Evolutionary conservation across 2,888 invertebrate genomes (phyloP).

Genomic region (Aphelenchoides bicaudatus): DNA sequence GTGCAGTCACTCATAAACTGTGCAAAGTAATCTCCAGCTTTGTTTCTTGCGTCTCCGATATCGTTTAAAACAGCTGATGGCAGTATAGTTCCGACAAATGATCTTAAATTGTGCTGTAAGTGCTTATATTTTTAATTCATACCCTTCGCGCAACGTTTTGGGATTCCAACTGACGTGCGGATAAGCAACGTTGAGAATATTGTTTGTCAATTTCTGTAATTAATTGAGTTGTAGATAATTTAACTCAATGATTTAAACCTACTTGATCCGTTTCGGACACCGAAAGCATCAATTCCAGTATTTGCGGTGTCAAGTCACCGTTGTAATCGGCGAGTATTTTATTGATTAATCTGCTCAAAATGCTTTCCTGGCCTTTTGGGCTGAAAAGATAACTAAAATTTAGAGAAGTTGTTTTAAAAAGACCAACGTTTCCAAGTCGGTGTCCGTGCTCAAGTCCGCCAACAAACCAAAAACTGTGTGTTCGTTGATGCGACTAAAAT

Average conservation of each 20-base stretch:
- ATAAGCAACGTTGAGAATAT: background rate
- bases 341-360: too few relatives aligned
- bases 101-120: background rate
- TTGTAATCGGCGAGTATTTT: background rate
- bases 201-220: background rate
- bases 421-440: background rate
- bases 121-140: background rate
- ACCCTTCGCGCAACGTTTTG: background rate
- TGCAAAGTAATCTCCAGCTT: background rate
- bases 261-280: background rate
- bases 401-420: background rate
- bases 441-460: background rate
- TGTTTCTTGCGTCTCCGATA: conserved; percentile 4
- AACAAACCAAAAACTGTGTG: background rate
- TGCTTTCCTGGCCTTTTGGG: background rate
- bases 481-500: background rate
- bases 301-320: conserved; percentile 6
- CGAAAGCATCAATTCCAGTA: background rate
- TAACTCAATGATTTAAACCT: too few relatives aligned
- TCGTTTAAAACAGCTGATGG: background rate
- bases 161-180: conserved; percentile 5
- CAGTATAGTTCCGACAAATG: background rate
- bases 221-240: too few relatives aligned
- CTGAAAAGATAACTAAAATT: background rate
- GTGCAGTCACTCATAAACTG: background rate